Base-by-base conservation (phyloP, 1,140 invertebrate species). In the Hyles vespertilio region DNA sequence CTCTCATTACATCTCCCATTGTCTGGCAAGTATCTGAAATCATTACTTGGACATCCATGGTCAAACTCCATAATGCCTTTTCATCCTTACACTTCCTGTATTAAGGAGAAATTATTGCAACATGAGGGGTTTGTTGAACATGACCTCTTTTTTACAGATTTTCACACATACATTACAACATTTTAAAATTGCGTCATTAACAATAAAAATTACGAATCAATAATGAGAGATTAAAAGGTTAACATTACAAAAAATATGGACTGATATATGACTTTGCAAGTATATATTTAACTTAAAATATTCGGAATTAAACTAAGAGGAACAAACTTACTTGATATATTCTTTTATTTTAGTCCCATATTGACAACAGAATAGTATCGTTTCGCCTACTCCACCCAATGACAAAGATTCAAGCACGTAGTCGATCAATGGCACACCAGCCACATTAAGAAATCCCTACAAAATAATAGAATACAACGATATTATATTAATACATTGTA, bases 1-100 rank as follows among this genome's bases (percentile, higher is more conserved):
- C 97, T 70, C 98, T 89, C 79, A 99, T 92, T 47, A 96, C 96
- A 92, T 99, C 98, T 8, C 98, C 98, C 67, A 98, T 91, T 4
- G 96, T 97, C 47, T 93, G 90, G 73, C 96, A 97, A 57, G 93
- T 94, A 72, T 98, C 96, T 3, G 96, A 97, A 40, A 94, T 91
- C 53, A 96, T 91, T n/a, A 95, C 90, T 63, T 91, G 91, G 3
- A 95, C 91, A 59, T 90, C 91, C 91, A 94, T 92, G 9, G 85
- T 90, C 32, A 91, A 76, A 54, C 90, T 92, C 93, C 94, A 96
- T 69, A 92, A 91, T 7, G 91, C 89, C 61, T 88, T 89, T 33
- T 90, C 77, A 68, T 91, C 81, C 63, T 89, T 90, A 56, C 89
- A 89, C 62, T 91, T 89, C 61, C 94, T 94, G 56, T 69, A 89